phyloP scores from a whole-genome alignment of 1,140 invertebrate species.

The Zaprionus lachaisei region DNA sequence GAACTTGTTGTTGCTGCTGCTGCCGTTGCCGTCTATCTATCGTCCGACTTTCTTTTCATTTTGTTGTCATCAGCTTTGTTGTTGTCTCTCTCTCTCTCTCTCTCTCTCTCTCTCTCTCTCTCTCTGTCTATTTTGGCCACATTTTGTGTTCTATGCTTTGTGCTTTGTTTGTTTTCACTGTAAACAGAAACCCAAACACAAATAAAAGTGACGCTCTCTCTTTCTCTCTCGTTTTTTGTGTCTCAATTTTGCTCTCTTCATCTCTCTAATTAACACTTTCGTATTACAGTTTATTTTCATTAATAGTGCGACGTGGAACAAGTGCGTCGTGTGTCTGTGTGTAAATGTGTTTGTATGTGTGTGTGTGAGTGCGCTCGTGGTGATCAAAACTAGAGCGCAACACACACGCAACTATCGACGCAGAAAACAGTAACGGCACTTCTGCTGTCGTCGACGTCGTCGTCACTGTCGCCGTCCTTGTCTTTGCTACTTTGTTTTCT shows the following conservation, averaged over 20 bases:
- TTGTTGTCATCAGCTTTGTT: neutral
- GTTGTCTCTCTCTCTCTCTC: too few species aligned
- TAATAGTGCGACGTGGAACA: constrained; percentile 63
- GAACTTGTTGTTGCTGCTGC: constrained; percentile 40
- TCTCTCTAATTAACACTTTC: constrained; percentile 69
- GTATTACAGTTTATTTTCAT: constrained; percentile 73
- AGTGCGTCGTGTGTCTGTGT: constrained; percentile 27
- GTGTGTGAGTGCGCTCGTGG: neutral
- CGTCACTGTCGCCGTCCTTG: neutral
- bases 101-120: constrained; percentile 2
- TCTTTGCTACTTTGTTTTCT: neutral
- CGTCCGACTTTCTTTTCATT: constrained; percentile 48
- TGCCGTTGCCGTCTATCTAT: constrained; percentile 39
- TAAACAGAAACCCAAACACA: constrained; percentile 36
- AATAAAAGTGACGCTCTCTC: constrained; percentile 6
- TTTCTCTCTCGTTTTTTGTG: neutral
- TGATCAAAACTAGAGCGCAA: constrained; percentile 31
- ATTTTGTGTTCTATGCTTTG: neutral
- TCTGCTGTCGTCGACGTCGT: constrained; percentile 2
- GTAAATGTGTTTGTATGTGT: neutral
- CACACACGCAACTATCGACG: constrained; percentile 48
- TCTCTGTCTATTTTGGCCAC: constrained; percentile 15
- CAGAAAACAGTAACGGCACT: constrained; percentile 62
- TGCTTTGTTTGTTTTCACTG: constrained; percentile 54
- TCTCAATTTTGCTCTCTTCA: constrained; percentile 3